Evolutionary conservation across 2,797 vertebrate genomes (phyloP).

Genomic region (Limosa lapponica): DNA sequence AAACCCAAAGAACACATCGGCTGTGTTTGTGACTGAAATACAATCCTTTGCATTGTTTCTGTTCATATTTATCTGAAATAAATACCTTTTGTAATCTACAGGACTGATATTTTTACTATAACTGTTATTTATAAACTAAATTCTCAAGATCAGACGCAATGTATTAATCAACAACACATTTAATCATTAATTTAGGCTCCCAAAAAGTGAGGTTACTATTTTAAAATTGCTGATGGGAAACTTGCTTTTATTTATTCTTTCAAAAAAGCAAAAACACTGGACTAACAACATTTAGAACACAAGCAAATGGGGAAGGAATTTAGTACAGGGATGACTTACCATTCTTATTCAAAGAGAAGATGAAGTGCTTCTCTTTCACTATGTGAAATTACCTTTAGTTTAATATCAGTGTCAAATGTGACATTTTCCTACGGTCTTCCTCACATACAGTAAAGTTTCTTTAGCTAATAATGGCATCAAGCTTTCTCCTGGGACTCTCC

Average conservation of each 20-base stretch:
- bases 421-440: slow-evolving; percentile 22
- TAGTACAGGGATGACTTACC: slow-evolving; percentile 3
- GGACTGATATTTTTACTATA: background rate
- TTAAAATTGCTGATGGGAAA: background rate
- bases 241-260: background rate
- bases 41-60: background rate
- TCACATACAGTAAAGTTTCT: slow-evolving; percentile 48
- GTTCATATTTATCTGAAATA: background rate
- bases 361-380: slow-evolving; percentile 39
- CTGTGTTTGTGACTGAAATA: background rate
- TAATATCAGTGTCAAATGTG: slow-evolving; percentile 51
- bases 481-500: slow-evolving; percentile 36
- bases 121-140: background rate
- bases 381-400: slow-evolving; percentile 57
- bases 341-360: slow-evolving; percentile 41
- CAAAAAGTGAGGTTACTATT: background rate
- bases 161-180: background rate
- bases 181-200: background rate
- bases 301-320: slow-evolving; percentile 37
- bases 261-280: background rate
- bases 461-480: slow-evolving; percentile 49
- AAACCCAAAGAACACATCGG: background rate
- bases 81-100: background rate
- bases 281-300: slow-evolving; percentile 24
- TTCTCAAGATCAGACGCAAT: background rate